Base-by-base conservation (phyloP, 2,113 vertebrate species). In the Alosa alosa region DNA sequence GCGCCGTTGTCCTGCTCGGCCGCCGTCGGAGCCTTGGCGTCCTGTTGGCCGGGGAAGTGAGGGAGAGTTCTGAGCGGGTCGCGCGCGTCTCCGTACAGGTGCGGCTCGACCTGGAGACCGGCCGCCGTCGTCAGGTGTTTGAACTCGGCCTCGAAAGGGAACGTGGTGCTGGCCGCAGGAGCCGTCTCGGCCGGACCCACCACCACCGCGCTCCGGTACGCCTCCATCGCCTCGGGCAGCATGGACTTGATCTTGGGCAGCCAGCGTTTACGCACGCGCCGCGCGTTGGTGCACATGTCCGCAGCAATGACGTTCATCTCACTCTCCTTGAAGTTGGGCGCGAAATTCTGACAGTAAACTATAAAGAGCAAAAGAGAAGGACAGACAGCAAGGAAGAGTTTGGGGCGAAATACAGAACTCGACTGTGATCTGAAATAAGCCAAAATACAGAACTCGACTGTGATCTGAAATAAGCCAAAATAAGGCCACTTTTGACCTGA, bases 271-370 rank as follows among this genome's bases (percentile, higher is more conserved):
- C 96, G 96, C 8, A 97, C 96, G 0, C 96, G 94, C 20, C 96
- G 96, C 36, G 96, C 96, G 0, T 97, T 97, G 90, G 96, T 97
- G 91, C 96, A 97, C 96, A 97, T 97, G 89, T 97, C 96, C 0
- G 96, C 96, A 0, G 96, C 96, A 0, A 97, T 97, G 47, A 97
- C 96, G 3, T 97, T 97, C 96, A 97, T 97, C 93, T 97, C 96
- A 0, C 96, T 97, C 88, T 97, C 96, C 93, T 97, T 97, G 93
- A 97, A 97, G 93, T 96, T 97, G 39, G 96, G 96, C 57, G 96
- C 96, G 86, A 97, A 97, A 90, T 96, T 97, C 95, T 97, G 96
- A 86, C 96, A 97, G 89, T 97, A 97, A 84, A 97, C 96, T 97
- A 31, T 31, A 95, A 72, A 82, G n/a, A 22, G 31, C 50, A 49